These are phyloP conservation scores for Drosophila arawakana DNA, from an alignment of 1,140 invertebrate species.

Conservation along the genomic window DNA sequence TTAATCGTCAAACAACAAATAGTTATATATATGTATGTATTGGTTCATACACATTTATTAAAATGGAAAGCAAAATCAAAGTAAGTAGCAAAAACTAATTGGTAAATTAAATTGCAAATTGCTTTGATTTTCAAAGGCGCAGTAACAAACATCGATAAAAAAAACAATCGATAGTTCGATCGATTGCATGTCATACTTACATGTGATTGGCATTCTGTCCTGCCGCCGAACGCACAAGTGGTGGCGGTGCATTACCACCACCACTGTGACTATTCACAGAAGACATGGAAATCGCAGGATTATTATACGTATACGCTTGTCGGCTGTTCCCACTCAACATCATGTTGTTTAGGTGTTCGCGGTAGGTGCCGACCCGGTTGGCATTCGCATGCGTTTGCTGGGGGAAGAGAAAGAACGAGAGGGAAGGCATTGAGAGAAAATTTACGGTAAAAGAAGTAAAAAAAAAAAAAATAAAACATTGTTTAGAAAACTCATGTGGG, in stretches of 20 bases:
- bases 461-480: slow-evolving; percentile 18
- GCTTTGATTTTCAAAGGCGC: slow-evolving; percentile 35
- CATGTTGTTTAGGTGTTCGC: slow-evolving; percentile 78
- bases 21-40: slow-evolving; percentile 17
- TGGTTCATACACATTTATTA: slow-evolving; percentile 9
- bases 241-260: slow-evolving; percentile 76
- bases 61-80: slow-evolving; percentile 48
- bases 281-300: slow-evolving; percentile 82
- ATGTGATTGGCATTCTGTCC: slow-evolving; percentile 78
- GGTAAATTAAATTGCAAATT: slow-evolving; percentile 47
- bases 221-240: slow-evolving; percentile 76
- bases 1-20: slow-evolving; percentile 17
- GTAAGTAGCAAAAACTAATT: slow-evolving; percentile 56
- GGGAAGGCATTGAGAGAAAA: too few relatives aligned
- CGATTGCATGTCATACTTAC: slow-evolving; percentile 61
- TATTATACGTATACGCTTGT: slow-evolving; percentile 77
- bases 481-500: slow-evolving; percentile 31
- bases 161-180: slow-evolving; percentile 38
- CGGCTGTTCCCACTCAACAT: slow-evolving; percentile 73
- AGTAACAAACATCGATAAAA: slow-evolving; percentile 40
- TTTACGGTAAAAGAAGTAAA: too few relatives aligned
- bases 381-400: slow-evolving; percentile 75
- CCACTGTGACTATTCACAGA: slow-evolving; percentile 76
- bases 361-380: slow-evolving; percentile 69
- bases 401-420: background rate